Conservation (phyloP, 1,140 invertebrate genomes). For the Ooceraea biroi region DNA sequence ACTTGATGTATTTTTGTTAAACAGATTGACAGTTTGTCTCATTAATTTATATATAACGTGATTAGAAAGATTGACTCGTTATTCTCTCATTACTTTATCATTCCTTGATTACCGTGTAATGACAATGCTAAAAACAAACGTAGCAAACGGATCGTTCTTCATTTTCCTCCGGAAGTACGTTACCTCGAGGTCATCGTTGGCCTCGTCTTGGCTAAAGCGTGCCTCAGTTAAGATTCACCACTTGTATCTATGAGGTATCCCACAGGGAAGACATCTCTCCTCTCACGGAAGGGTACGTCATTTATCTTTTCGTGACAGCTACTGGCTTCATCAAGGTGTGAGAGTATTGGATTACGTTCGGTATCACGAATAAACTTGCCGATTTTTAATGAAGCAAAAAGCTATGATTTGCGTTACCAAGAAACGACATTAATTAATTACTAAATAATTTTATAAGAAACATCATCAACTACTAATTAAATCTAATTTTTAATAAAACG, state of each 20-base stretch:
- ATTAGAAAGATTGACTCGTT: no score
- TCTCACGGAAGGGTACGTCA: constrained; percentile 10
- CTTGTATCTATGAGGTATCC: constrained; percentile 3
- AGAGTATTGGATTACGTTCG: neutral
- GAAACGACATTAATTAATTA: neutral
- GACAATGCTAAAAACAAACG: neutral
- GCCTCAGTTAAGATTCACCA: constrained; percentile 2
- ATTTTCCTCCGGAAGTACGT: neutral
- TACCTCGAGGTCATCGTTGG: neutral
- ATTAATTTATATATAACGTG: no score
- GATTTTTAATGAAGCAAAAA: neutral
- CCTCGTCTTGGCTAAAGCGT: neutral
- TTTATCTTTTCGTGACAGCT: constrained; percentile 19
- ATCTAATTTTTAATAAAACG: no score
- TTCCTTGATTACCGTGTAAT: neutral
- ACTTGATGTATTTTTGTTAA: no score
- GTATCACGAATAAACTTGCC: neutral
- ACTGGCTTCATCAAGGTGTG: neutral
- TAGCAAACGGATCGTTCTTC: constrained; percentile 2
- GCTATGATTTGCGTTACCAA: neutral
- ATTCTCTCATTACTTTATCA: no score
- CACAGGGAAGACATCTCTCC: neutral
- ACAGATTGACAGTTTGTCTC: no score
- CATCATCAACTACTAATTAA: no score
- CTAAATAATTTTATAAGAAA: no score